Percentiles rank a stretch among this genome's conserved stretches.
Conservation (phyloP, 2,888 invertebrate genomes). For the Cosmopolites sordidus region DNA sequence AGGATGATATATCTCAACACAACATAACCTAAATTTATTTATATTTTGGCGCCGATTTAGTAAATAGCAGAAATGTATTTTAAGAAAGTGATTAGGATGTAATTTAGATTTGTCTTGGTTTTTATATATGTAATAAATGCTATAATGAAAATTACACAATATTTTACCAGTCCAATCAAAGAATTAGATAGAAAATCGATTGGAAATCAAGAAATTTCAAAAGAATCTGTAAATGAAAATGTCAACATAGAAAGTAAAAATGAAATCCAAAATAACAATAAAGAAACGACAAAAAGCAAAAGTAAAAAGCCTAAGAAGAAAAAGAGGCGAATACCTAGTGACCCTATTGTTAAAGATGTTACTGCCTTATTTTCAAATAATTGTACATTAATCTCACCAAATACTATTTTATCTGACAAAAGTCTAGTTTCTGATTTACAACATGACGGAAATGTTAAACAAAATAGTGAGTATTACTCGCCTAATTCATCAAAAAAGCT, state of each 20-base stretch:
- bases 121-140: too few relatives aligned
- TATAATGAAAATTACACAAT: background rate
- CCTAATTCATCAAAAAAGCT: background rate
- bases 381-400: slow-evolving; percentile 31
- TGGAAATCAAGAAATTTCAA: background rate
- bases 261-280: slow-evolving; percentile 3
- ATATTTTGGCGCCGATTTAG: too few relatives aligned
- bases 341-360: slow-evolving; percentile 32
- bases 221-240: background rate
- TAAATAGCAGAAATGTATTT: too few relatives aligned
- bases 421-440: background rate
- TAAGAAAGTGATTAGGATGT: too few relatives aligned
- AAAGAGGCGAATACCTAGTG: slow-evolving; percentile 27
- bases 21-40: too few relatives aligned
- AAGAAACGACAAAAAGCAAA: slow-evolving; percentile 14
- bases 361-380: slow-evolving; percentile 30
- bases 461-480: too few relatives aligned
- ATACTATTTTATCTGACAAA: slow-evolving; percentile 18
- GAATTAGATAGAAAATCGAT: background rate
- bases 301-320: slow-evolving; percentile 13
- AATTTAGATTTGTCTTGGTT: too few relatives aligned
- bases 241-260: background rate
- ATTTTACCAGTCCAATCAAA: background rate
- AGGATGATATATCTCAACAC: too few relatives aligned
- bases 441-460: too few relatives aligned